Evolutionary conservation across 2,113 vertebrate species (phyloP).

Genomic region (Uropsilus gracilis): DNA sequence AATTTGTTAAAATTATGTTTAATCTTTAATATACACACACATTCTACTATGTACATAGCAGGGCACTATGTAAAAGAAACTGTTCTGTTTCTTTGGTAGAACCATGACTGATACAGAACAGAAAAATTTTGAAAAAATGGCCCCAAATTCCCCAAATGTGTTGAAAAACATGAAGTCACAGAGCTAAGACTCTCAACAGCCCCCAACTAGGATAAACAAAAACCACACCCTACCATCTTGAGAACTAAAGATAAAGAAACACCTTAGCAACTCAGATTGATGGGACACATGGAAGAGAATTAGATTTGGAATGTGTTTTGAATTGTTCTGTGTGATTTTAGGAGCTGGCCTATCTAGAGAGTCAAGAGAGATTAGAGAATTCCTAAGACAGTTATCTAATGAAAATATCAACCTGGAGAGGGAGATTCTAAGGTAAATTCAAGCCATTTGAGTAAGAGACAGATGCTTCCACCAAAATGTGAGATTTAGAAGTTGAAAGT

Average conservation of each 20-base stretch:
- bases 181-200: constrained; percentile 18
- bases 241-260: not conserved
- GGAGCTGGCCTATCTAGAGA: not conserved
- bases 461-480: not conserved
- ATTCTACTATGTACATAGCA: no score
- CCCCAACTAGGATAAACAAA: not conserved
- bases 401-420: not conserved
- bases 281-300: not conserved
- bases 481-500: not conserved
- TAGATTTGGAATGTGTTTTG: not conserved
- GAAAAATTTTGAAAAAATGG: not conserved
- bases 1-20: constrained; percentile 44
- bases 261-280: not conserved
- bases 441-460: not conserved
- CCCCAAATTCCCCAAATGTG: not conserved
- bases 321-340: not conserved
- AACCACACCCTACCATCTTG: not conserved
- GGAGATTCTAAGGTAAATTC: not conserved
- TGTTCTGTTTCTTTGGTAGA: not conserved
- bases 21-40: not conserved
- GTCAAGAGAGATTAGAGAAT: not conserved
- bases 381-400: not conserved
- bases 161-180: constrained; percentile 3
- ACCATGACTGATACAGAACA: not conserved
- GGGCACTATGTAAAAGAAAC: no score